phyloP scores from a whole-genome alignment of 2,797 vertebrate genomes.

The Hoplostethus atlanticus region DNA sequence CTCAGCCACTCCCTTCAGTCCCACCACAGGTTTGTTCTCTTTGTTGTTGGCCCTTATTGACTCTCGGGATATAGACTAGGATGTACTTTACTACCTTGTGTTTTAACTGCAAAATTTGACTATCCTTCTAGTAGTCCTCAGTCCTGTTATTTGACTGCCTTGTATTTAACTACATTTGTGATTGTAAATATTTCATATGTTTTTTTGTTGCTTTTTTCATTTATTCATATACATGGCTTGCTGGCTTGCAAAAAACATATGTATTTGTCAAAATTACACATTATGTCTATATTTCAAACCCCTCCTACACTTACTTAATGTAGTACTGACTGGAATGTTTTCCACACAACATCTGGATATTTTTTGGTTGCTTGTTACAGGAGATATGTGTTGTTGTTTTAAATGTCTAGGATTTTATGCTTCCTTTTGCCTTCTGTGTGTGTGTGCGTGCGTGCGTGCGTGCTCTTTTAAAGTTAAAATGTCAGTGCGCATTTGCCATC shows the following conservation, averaged over 20 bases:
- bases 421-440: too few species aligned
- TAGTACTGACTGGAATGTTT: neutral
- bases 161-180: neutral
- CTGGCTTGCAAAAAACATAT: neutral
- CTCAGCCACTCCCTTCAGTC: slow-evolving; percentile 91
- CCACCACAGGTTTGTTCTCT: slow-evolving; percentile 89
- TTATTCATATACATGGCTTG: neutral
- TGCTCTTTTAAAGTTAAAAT: too few species aligned
- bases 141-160: neutral
- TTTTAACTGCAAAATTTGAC: neutral
- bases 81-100: neutral
- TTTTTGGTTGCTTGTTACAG: neutral
- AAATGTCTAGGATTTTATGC: too few species aligned
- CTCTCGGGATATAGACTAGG: neutral
- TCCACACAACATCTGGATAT: neutral
- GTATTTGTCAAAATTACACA: neutral
- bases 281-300: neutral
- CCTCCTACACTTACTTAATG: neutral
- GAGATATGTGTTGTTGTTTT: too few species aligned
- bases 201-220: neutral
- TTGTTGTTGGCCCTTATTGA: neutral
- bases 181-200: neutral
- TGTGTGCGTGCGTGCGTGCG: neutral
- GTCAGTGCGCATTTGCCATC: neutral
- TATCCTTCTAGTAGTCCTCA: too few species aligned